Evolutionary conservation across 2,113 vertebrate genomes (phyloP), one percentile per base, ranked within the genome.

Genomic region (Chroicocephalus ridibundus): DNA sequence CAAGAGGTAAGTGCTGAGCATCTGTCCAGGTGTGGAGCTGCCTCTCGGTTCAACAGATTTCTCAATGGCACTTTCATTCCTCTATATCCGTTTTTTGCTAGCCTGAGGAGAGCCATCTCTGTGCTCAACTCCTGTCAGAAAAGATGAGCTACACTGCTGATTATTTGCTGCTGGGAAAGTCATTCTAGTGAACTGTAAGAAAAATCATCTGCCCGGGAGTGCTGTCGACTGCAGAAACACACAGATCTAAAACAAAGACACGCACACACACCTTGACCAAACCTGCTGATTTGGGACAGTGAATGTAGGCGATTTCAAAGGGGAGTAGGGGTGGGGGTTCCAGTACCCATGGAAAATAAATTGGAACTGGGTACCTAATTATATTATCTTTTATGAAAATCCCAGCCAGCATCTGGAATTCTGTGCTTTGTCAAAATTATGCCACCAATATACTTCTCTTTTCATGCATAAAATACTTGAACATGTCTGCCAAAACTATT

Each of bases 131-230:
- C 57, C 94, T 97, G 96, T 96, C 96, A 97, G 91, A 91, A 95
- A 92, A 84, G 90, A 97, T 97, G 96, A 96, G 94, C 75, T 96
- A 88, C 51, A 44, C 78, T 92, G 95, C 94, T 97, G 96, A 82
- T 96, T 95, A 94, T 90, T 96, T 96, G 94, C 94, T 97, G 78
- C 95, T 93, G 95, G 96, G 93, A 97, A 97, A 97, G 95, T 97
- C 95, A 94, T 93, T 96, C 92, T 95, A 97, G 83, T 88, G 96
- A 95, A 93, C 75, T 96, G 94, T 96, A 94, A 93, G 88, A 95
- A 94, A 97, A 96, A 94, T 95, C 86, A 86, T 95, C 94, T 93
- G 81, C 94, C 95, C 94, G 91, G 85, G 74, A 96, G 77, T 86
- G 84, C 91, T 93, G 81, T 89, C 4, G 0, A 74, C 90, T 91